These are phyloP conservation scores for Pholis gunnellus DNA, from an alignment of 2,113 vertebrate species.

Conservation along the genomic window DNA sequence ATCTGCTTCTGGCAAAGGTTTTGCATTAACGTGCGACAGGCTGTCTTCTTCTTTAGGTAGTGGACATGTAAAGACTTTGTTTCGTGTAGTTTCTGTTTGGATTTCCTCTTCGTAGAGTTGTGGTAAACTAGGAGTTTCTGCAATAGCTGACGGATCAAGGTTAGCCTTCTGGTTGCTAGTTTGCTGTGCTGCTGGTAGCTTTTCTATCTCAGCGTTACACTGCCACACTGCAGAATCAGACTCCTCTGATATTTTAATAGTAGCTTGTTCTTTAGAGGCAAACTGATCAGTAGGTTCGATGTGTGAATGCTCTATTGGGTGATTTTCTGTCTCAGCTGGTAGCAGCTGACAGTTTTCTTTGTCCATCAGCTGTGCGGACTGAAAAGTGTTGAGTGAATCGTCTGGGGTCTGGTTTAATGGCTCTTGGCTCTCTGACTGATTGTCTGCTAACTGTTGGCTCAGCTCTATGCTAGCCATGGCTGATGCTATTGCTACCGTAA, in stretches of 20 bases:
- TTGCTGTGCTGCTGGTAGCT: neutral
- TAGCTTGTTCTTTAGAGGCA: neutral
- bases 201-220: neutral
- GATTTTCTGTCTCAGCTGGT: neutral
- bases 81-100: neutral
- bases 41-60: neutral
- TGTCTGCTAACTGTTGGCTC: slow-evolving; percentile 20
- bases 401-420: neutral
- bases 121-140: neutral
- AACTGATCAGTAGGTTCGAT: neutral
- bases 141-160: neutral
- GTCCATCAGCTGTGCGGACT: slow-evolving; percentile 3
- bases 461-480: slow-evolving; percentile 58
- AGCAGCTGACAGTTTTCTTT: neutral
- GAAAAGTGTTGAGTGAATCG: neutral
- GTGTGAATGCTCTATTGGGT: neutral
- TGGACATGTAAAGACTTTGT: neutral
- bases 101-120: neutral
- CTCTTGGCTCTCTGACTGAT: slow-evolving; percentile 13
- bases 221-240: neutral
- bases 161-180: neutral
- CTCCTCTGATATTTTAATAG: neutral
- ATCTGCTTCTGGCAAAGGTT: neutral
- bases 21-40: neutral
- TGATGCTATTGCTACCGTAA: slow-evolving; percentile 63